Percentiles rank a stretch among this genome's conserved stretches.
Evolutionary conservation across 2,888 invertebrate genomes (phyloP).

Genomic region (Emmelina monodactyla): DNA sequence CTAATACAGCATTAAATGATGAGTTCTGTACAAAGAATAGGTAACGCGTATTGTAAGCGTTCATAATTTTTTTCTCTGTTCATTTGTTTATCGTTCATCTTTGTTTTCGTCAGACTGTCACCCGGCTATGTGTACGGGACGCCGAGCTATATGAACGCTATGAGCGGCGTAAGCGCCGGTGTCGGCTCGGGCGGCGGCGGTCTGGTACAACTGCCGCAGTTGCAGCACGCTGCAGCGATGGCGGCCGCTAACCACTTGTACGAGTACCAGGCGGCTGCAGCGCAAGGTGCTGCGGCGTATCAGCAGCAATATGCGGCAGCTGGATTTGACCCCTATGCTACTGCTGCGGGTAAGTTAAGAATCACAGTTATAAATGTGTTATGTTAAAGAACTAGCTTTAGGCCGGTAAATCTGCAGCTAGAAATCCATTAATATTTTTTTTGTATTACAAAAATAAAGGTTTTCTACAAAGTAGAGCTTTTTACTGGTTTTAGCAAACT

Average conservation of each 20-base stretch:
- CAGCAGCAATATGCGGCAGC: constrained; percentile 78
- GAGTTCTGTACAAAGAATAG: too few species aligned
- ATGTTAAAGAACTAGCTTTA: too few species aligned
- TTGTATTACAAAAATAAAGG: constrained; percentile 23
- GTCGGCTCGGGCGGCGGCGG: constrained; percentile 71
- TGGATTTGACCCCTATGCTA: constrained; percentile 78
- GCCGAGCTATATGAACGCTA: constrained; percentile 80
- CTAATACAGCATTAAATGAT: too few species aligned
- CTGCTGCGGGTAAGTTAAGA: constrained; percentile 70
- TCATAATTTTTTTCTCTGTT: too few species aligned
- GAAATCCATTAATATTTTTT: too few species aligned
- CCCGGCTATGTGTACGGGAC: constrained; percentile 78
- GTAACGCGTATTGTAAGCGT: too few species aligned
- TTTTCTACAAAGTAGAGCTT: too few species aligned
- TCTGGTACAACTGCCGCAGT: constrained; percentile 72
- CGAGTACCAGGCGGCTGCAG: constrained; percentile 81
- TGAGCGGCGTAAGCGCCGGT: constrained; percentile 62
- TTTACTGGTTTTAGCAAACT: too few species aligned
- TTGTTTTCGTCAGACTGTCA: constrained; percentile 40
- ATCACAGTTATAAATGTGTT: too few species aligned
- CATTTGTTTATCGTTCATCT: too few species aligned
- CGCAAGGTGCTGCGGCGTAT: constrained; percentile 74
- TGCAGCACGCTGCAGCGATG: constrained; percentile 78
- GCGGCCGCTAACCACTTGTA: constrained; percentile 85
- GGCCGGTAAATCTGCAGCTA: too few species aligned